Base-by-base conservation (phyloP, 2,113 vertebrate species). In the Brachyhypopomus gauderio region DNA sequence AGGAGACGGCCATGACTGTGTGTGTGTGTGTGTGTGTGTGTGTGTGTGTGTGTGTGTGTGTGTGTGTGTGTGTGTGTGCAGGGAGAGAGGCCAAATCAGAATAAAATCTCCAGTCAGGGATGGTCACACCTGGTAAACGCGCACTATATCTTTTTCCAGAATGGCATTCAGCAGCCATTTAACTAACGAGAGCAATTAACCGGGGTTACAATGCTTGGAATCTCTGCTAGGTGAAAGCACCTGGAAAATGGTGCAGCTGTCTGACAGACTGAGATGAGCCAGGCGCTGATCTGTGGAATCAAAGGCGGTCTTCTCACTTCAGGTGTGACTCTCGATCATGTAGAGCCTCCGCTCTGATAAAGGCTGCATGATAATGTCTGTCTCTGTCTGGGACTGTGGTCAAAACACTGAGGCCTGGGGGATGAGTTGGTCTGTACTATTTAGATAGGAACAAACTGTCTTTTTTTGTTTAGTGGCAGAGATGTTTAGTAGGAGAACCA, bases 131-230 rank as follows among this genome's bases (percentile, higher is more conserved):
- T 93, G 90, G 88, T 85, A 58, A 72, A 60, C 19, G 6, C 36
- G 64, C 22, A 22, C 17, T 69, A 17, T 81, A 79, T 82, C 85
- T 75, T 83, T 84, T 64, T 17, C 70, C 63, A 74, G 38, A 87
- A 56, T 56, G 8, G 78, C 76, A 75, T 72, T 88, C 87, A 84
- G 74, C 85, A 76, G 69, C 77, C 67, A 87, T 90, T 89, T 83
- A 90, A 34, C 77, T 90, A 90, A 91, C 85, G 85, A 90, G 79
- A 86, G 80, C 87, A 88, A 91, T 94, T 92, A 86, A 86, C 82
- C n/a, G 23, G 72, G 81, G 81, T 87, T 86, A 85, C 84, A 92
- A 89, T 89, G 48, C 87, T 19, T 88, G 85, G 86, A 93, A 91
- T 93, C 84, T 86, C 45, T 88, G 69, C 58, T 60, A 77, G 83